Base-by-base conservation (phyloP, 1,140 invertebrate genomes). In the Papilio glaucus region DNA sequence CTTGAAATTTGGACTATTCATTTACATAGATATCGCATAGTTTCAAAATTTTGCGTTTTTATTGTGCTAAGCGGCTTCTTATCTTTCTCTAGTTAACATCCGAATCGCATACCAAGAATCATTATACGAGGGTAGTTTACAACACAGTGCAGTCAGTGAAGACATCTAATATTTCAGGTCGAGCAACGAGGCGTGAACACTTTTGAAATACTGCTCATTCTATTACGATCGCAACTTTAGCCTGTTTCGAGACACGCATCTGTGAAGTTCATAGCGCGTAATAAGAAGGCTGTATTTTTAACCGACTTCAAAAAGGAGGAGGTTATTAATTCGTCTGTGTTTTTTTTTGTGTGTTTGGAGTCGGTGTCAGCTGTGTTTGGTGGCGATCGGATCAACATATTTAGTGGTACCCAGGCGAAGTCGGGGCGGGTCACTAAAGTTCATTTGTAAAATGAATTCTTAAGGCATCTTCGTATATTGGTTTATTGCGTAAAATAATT, bases 181-280 rank as follows among this genome's bases (percentile, higher is more conserved):
- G 21, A 57, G 10, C 62, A 65, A 39, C 62, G 37, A 65, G n/a
- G 37, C 37, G 8, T 65, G 33, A 65, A 38, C 4, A 8, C n/a
- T 65, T 65, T 38, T 65, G 62, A 24, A 38, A 65, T 41, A 38
- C 1, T 65, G n/a, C 33, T 65, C 37, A 39, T 65, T 39, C 62
- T 12, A 37, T 18, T 65, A 65, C 62, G 13, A 39, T 65, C 37
- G 62, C 21, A 24, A 65, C 29, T 65, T 37, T 39, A 65, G 62
- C 33, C 18, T 21, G 33, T 38, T 63, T 39, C 21, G 62, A 5
- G 33, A 39, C 62, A 21, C 13, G 12, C 9, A 41, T 38, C 29
- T 65, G n/a, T 65, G 9, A 39, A 12, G 37, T 24, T 39, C 18
- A 41, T 10, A 65, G 15, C 7, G 1, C n/a, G 9, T 62, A 62